Base-by-base conservation (phyloP, 2,113 vertebrate species). In the Penelope pileata region DNA sequence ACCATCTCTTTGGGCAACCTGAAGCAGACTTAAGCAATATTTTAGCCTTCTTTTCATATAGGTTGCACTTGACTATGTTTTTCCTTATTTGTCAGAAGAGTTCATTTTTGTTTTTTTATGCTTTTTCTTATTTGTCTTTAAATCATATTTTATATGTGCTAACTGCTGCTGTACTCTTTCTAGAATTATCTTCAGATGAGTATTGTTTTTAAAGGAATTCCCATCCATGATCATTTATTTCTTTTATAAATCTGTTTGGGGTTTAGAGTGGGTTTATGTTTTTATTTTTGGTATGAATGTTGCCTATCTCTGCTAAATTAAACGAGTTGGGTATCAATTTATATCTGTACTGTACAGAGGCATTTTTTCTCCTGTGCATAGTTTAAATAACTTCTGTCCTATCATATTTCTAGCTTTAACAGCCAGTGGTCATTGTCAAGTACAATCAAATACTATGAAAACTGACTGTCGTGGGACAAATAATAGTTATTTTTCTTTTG, bases 251-350 rank as follows among this genome's bases (percentile, higher is more conserved):
- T 43, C 5, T 48, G 0, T 43, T 74, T 69, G 13, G 2, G 5
- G 11, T 83, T 92, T 92, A 56, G 22, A 14, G 4, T 66, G 16
- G 4, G 3, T 45, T 83, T 86, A 4, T 83, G 13, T 32, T 85
- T 84, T 74, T 34, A 32, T 60, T 80, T 45, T 81, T 58, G 4
- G 1, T 81, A 34, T 48, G 69, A 86, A 69, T 51, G 42, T 59
- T 94, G 17, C 0, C 0, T 5, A 2, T 16, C 17, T 9, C 3
- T 7, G 2, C 10, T 16, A 36, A 50, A 50, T 36, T 36, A 12
- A 47, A 19, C 27, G 12, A 69, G 45, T 10, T n/a, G 29, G 7
- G 7, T 48, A 69, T 29, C 5, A 45, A 24, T 72, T 68, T 60
- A 10, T 1, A 3, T 47, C 8, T 15, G 40, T 23, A 6, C 10